These are phyloP conservation scores for Sinella curviseta DNA, from an alignment of 1,140 invertebrate genomes.

Conservation along the genomic window DNA sequence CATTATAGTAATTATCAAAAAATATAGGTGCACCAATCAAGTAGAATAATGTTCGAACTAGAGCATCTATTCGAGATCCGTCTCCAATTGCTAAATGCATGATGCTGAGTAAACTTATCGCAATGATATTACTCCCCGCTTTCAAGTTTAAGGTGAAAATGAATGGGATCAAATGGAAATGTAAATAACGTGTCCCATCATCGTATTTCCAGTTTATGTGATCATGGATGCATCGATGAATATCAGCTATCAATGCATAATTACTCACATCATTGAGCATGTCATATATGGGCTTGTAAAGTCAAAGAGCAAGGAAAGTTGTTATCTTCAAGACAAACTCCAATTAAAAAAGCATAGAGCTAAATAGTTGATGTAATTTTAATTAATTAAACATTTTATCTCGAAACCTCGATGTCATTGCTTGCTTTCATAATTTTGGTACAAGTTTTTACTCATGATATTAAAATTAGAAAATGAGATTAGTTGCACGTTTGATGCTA, in stretches of 20 bases:
- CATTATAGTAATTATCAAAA: constrained; percentile 19
- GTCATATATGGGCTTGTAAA: background rate
- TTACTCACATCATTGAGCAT: no score
- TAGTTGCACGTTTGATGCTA: no score
- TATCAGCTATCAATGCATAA: background rate
- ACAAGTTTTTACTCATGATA: no score
- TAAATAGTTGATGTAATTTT: no score
- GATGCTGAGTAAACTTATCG: background rate
- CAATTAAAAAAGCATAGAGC: no score
- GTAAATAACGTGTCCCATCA: background rate
- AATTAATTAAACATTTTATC: no score
- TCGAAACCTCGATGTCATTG: no score
- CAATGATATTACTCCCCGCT: background rate
- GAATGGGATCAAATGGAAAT: background rate
- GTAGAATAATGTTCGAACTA: constrained; percentile 43
- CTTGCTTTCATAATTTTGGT: no score
- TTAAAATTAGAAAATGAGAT: no score
- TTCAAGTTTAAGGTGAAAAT: constrained; percentile 18
- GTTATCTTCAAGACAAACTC: no score
- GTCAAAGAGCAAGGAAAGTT: constrained; percentile 6
- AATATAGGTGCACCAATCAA: constrained; percentile 34
- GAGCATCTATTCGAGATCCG: constrained; percentile 36
- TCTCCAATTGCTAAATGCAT: constrained; percentile 8
- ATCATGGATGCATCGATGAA: background rate
- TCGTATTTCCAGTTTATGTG: background rate